Evolutionary conservation across 2,797 vertebrate species (phyloP).

Genomic region (Karalla daura): DNA sequence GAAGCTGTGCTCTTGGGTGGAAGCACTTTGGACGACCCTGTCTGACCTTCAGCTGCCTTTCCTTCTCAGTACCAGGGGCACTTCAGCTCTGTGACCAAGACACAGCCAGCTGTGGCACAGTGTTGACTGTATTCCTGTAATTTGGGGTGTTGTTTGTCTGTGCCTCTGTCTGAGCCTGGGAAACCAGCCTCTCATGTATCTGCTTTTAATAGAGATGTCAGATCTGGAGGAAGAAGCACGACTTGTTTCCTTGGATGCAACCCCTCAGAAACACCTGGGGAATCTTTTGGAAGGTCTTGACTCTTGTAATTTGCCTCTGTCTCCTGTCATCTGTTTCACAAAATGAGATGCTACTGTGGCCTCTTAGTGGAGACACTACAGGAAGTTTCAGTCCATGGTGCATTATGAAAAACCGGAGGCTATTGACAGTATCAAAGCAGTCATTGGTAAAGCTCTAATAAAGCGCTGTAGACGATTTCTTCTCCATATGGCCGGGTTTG

Average conservation of each 20-base stretch:
- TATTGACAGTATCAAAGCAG: not conserved
- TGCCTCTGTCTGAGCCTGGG: not conserved
- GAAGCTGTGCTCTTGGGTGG: not conserved
- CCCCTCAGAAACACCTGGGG: not conserved
- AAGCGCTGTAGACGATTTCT: not conserved
- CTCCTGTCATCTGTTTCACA: constrained; percentile 8
- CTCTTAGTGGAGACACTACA: not conserved
- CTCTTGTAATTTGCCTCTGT: constrained; percentile 9
- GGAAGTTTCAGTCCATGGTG: not conserved
- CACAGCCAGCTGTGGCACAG: constrained; percentile 4
- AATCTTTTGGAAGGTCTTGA: constrained; percentile 5
- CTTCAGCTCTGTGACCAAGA: constrained; percentile 6
- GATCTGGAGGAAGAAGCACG: not conserved
- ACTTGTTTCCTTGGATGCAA: not conserved
- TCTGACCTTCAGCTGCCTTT: constrained; percentile 33
- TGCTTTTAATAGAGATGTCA: not conserved
- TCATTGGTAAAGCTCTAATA: not conserved
- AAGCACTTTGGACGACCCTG: constrained; percentile 3
- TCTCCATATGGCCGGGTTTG: not conserved
- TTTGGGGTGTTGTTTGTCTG: constrained; percentile 13
- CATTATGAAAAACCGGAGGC: constrained; percentile 1
- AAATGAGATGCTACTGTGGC: constrained; percentile 8
- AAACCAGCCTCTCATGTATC: constrained; percentile 20
- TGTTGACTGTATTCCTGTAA: constrained; percentile 1
- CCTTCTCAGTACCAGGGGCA: constrained; percentile 12